phyloP scores from a whole-genome alignment of 2,113 vertebrate genomes.

The Lophochroa leadbeateri region DNA sequence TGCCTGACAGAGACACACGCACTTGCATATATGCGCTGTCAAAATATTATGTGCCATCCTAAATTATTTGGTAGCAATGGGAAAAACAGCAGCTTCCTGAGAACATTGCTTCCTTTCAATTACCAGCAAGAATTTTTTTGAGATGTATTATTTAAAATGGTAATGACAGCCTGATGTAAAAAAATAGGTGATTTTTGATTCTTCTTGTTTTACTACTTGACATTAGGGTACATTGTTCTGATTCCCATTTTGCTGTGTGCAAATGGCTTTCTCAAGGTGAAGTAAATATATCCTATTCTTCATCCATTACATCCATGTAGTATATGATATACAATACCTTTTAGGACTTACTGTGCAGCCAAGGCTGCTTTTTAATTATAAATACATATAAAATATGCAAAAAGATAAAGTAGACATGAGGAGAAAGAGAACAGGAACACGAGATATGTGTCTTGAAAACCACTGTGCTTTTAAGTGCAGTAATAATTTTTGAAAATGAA shows the following conservation, averaged over 20 bases:
- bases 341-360: background rate
- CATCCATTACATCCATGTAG: background rate
- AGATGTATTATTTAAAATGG: slow-evolving; percentile 6
- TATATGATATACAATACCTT: background rate
- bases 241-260: background rate
- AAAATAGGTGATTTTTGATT: background rate
- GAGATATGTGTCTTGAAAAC: background rate
- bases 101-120: background rate
- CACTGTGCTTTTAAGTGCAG: background rate
- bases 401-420: background rate
- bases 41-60: background rate
- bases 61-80: slow-evolving; percentile 52
- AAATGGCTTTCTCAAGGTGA: background rate
- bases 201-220: background rate
- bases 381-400: slow-evolving; percentile 10
- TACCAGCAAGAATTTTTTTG: background rate
- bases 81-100: slow-evolving; percentile 33
- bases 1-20: background rate
- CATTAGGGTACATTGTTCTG: background rate
- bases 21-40: background rate
- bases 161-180: background rate
- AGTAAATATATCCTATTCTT: background rate
- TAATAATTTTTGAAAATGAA: background rate
- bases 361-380: slow-evolving; percentile 38
- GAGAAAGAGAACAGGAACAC: background rate